A percentile compares a stretch with the other conserved stretches of the same genome.
phyloP scores from a whole-genome alignment of 2,888 invertebrate species.

The Pheosia gnoma region DNA sequence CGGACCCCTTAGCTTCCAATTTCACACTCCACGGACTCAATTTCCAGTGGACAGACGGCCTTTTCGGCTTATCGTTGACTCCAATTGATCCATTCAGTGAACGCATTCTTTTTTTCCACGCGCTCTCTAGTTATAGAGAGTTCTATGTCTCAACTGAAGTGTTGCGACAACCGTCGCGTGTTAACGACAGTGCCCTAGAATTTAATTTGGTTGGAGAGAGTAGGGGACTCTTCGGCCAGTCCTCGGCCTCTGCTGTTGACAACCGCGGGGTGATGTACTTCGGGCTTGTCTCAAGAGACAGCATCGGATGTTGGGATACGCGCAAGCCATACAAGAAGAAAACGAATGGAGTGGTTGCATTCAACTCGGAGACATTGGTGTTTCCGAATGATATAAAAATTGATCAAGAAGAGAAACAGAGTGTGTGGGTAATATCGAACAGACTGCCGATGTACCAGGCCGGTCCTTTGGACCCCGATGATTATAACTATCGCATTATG shows the following conservation, averaged over 20 bases:
- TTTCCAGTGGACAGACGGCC: constrained; percentile 93
- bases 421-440: constrained; percentile 91
- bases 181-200: constrained; percentile 60
- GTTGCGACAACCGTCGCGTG: constrained; percentile 82
- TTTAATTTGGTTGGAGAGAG: constrained; percentile 74
- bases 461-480: constrained; percentile 84
- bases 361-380: constrained; percentile 85
- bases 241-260: constrained; percentile 90
- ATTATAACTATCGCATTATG: constrained; percentile 90
- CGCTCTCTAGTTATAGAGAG: constrained; percentile 92
- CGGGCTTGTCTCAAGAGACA: constrained; percentile 90
- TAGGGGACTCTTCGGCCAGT: constrained; percentile 86
- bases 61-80: constrained; percentile 90
- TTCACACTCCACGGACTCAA: constrained; percentile 89
- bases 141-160: constrained; percentile 88
- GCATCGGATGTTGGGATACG: constrained; percentile 92
- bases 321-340: constrained; percentile 86
- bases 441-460: constrained; percentile 89
- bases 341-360: constrained; percentile 86
- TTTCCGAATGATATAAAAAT: constrained; percentile 93
- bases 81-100: constrained; percentile 80
- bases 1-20: constrained; percentile 89
- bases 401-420: constrained; percentile 87
- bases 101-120: constrained; percentile 89
- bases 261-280: constrained; percentile 89